Evolutionary conservation across 2,113 vertebrate genomes (phyloP).

Genomic region (Mobula birostris): DNA sequence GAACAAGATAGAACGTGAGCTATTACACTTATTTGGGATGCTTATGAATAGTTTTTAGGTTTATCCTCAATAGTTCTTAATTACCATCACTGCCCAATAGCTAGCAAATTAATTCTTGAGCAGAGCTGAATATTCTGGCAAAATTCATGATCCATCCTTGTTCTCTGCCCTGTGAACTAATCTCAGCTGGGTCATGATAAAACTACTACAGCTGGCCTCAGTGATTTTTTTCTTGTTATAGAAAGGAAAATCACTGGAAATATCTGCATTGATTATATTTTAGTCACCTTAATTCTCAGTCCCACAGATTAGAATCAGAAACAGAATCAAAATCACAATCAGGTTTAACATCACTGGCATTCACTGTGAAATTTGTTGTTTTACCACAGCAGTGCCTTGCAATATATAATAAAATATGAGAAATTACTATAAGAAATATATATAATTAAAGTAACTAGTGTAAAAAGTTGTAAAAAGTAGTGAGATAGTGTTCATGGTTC

Average conservation of each 20-base stretch:
- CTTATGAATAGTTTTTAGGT: neutral
- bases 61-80: neutral
- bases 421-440: too few relatives aligned
- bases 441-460: too few relatives aligned
- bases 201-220: neutral
- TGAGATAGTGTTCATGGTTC: too few relatives aligned
- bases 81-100: neutral
- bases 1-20: neutral
- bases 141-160: neutral
- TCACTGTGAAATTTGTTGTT: too few relatives aligned
- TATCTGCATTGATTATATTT: neutral
- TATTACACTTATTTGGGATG: neutral
- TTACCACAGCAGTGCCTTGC: too few relatives aligned
- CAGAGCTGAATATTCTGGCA: neutral
- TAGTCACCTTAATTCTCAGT: too few relatives aligned
- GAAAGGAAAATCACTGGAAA: neutral
- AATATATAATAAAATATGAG: too few relatives aligned
- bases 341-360: too few relatives aligned
- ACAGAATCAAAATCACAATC: too few relatives aligned
- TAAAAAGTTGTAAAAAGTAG: too few relatives aligned
- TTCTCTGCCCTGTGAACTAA: neutral
- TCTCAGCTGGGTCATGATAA: neutral
- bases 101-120: neutral
- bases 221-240: neutral
- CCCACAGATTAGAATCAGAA: neutral